A percentile compares a stretch with the other conserved stretches of the same genome.
Evolutionary conservation across 2,888 invertebrate genomes (phyloP).

Genomic region (Sisyra terminalis): DNA sequence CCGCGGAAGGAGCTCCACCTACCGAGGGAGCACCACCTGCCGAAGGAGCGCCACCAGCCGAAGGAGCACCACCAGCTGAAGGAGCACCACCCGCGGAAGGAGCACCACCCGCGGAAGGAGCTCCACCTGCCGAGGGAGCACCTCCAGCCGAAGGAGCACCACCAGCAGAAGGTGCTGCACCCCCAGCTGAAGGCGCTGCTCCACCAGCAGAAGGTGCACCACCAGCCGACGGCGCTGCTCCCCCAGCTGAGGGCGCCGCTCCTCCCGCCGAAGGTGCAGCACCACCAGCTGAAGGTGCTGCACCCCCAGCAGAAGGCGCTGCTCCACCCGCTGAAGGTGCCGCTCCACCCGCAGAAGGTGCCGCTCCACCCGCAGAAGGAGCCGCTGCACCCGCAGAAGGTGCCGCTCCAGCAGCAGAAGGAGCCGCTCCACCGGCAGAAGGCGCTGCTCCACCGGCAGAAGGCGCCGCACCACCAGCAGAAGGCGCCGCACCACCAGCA

Average conservation of each 20-base stretch:
- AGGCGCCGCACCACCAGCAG: slow-evolving; percentile 10
- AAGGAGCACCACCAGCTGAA: slow-evolving; percentile 20
- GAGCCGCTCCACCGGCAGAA: slow-evolving; percentile 12
- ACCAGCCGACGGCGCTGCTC: slow-evolving; percentile 13
- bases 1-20: slow-evolving; percentile 18
- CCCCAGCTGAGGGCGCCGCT: slow-evolving; percentile 11
- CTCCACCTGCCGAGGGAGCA: slow-evolving; percentile 16
- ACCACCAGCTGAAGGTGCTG: slow-evolving; percentile 14
- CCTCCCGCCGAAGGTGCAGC: slow-evolving; percentile 15
- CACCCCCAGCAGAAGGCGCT: slow-evolving; percentile 16
- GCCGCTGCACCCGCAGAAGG: slow-evolving; percentile 17
- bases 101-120: slow-evolving; percentile 14
- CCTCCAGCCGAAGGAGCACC: slow-evolving; percentile 18
- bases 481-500: slow-evolving; percentile 12
- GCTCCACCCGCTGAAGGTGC: slow-evolving; percentile 16
- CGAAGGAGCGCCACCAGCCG: slow-evolving; percentile 17
- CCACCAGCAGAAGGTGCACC: slow-evolving; percentile 21
- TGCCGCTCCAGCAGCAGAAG: slow-evolving; percentile 16
- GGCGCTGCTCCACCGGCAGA: slow-evolving; percentile 21
- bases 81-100: slow-evolving; percentile 19
- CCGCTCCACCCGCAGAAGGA: slow-evolving; percentile 14
- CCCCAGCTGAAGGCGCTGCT: slow-evolving; percentile 19
- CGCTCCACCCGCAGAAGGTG: slow-evolving; percentile 17
- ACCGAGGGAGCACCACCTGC: slow-evolving; percentile 21
- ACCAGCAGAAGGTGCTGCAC: slow-evolving; percentile 15